Evolutionary conservation across 35 echinoderm and acorn worm species (phyloP), one percentile per base, ranked within the genome.

Genomic region (Holothuria glaberrima): DNA sequence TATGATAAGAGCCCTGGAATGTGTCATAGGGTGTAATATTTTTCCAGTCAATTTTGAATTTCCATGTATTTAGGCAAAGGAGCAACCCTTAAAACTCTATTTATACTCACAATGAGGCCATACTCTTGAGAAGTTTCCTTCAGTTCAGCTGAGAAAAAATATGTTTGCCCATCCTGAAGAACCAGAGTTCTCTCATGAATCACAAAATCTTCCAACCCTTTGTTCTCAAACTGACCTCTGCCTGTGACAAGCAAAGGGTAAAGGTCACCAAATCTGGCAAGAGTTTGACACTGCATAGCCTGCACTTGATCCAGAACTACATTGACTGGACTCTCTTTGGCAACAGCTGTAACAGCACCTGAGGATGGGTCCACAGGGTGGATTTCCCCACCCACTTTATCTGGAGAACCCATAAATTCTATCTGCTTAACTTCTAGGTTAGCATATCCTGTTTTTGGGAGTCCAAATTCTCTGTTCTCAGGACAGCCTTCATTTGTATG

Each of bases 381-480:
- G 0, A 54, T 17, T 17, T 54, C 50, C 5, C 5, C 22, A 69
- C 25, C 66, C 5, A 13, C 22, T 20, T 69, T 69, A 17, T 61
- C 56, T 62, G 28, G 12, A 21, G 56, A 30, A 12, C 30, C 33
- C 4, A 31, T 57, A 38, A 60, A 59, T 0, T 84, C 57, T 20
- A 84, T 63, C 46, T 84, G 80, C 24, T 84, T 84, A n/a, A 60
- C 52, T 54, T 84, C 85, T 24, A 87, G 50, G 24, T 87, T 87
- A 25, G 67, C 65, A 1, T 87, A 87, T 22, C 65, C 65, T 4
- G 26, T 87, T 35, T 69, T 69, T 46, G 85, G 85, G 0, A 87
- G 25, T 6, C 85, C 85, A 70, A n/a, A 71, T 13, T 87, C 25
- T n/a, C 62, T 31, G 25, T 63, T 59, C 24, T 67, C 85, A 20